Conservation (phyloP, 2,888 invertebrate genomes). For the Melikaiella ostensackeni region DNA sequence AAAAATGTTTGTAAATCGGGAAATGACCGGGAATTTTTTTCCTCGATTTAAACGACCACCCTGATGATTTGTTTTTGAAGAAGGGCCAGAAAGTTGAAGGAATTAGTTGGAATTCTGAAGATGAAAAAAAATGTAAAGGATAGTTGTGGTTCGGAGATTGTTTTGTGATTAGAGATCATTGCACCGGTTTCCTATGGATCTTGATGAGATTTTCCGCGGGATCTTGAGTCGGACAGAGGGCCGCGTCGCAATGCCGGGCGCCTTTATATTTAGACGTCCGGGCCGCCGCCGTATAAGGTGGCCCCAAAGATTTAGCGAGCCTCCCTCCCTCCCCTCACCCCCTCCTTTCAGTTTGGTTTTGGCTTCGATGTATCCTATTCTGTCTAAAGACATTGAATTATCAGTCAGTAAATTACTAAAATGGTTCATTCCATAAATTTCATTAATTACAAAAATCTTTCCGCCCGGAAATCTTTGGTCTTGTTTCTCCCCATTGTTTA, state of each 20-base stretch:
- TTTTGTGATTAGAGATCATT: constrained; percentile 16
- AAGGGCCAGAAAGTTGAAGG: not conserved
- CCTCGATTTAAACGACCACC: no score
- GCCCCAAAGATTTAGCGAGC: constrained; percentile 62
- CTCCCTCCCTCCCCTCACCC: constrained; percentile 47
- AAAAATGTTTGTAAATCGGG: no score
- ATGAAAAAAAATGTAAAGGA: not conserved
- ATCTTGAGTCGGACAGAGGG: constrained; percentile 18
- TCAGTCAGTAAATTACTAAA: not conserved
- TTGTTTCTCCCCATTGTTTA: not conserved
- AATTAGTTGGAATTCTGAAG: not conserved
- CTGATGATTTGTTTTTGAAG: not conserved
- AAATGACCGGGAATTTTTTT: no score
- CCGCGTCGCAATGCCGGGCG: constrained; percentile 66
- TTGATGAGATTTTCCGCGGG: constrained; percentile 24
- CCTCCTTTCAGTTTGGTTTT: constrained; percentile 17
- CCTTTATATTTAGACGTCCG: constrained; percentile 77
- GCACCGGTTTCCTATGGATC: not conserved
- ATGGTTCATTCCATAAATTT: not conserved
- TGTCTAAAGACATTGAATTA: constrained; percentile 13
- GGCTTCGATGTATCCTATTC: constrained; percentile 30
- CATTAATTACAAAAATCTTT: not conserved
- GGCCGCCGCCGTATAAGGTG: constrained; percentile 76
- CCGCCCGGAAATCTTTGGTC: no score
- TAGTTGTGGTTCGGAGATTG: not conserved